phyloP scores from a whole-genome alignment of 2,113 vertebrate species.

The Aix galericulata region DNA sequence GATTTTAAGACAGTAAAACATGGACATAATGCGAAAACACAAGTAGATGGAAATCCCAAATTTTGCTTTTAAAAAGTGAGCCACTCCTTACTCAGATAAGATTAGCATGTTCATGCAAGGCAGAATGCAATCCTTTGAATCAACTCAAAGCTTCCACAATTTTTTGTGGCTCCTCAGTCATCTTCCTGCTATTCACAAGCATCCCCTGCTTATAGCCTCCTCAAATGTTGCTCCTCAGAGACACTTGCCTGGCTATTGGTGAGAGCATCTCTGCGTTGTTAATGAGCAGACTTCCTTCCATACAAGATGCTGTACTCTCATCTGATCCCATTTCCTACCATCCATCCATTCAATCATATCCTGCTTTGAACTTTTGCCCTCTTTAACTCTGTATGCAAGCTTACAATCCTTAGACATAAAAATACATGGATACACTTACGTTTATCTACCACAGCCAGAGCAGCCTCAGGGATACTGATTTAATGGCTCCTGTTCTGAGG shows the following conservation, averaged over 20 bases:
- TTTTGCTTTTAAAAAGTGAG: background rate
- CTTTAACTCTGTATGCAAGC: constrained; percentile 35
- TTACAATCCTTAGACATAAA: constrained; percentile 48
- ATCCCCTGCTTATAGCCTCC: background rate
- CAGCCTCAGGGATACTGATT: constrained; percentile 64
- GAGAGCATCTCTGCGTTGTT: constrained; percentile 33
- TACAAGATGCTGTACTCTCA: background rate
- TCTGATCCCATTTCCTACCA: constrained; percentile 31
- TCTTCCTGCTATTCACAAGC: background rate
- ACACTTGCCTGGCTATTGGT: background rate
- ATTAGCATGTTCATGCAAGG: background rate
- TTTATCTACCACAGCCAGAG: constrained; percentile 73
- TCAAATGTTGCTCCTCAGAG: background rate
- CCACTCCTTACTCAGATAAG: background rate
- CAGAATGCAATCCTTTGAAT: background rate
- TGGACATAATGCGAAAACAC: background rate
- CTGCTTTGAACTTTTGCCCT: constrained; percentile 49
- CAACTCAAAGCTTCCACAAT: background rate
- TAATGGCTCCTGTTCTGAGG: constrained; percentile 60
- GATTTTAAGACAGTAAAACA: background rate
- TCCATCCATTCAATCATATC: background rate
- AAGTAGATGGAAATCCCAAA: background rate
- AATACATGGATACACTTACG: constrained; percentile 30
- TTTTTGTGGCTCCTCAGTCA: background rate
- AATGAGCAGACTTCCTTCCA: constrained; percentile 18